Conservation (phyloP, 2,888 invertebrate genomes). For the Patella depressa region DNA sequence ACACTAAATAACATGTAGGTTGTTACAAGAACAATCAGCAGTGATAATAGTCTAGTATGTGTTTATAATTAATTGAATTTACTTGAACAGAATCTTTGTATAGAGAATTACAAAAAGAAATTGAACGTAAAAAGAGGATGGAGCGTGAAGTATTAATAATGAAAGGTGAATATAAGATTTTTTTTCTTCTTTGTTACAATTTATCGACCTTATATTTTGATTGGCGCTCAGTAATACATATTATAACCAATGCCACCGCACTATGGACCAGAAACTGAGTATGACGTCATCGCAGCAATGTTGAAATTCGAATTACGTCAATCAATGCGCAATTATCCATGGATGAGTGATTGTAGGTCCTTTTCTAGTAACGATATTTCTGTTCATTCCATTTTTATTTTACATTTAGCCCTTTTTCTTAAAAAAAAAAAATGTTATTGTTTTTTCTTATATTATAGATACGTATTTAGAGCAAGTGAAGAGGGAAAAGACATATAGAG, state of each 20-base stretch:
- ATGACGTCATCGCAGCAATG: too few relatives aligned
- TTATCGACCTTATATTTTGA: neutral
- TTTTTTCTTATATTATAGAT: conserved; percentile 44
- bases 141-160: conserved; percentile 66
- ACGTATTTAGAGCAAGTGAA: conserved; percentile 66
- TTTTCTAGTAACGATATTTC: neutral
- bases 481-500: conserved; percentile 64
- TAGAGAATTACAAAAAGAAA: conserved; percentile 61
- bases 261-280: too few relatives aligned
- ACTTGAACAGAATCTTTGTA: conserved; percentile 63
- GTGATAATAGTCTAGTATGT: neutral
- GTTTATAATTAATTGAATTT: neutral
- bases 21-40: too few relatives aligned
- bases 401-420: neutral
- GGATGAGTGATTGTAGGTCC: neutral
- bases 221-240: too few relatives aligned
- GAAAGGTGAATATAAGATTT: conserved; percentile 53
- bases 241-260: too few relatives aligned
- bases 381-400: neutral
- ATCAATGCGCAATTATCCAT: too few relatives aligned
- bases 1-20: too few relatives aligned
- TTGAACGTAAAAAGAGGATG: conserved; percentile 60
- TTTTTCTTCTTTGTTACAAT: neutral
- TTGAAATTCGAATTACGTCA: too few relatives aligned
- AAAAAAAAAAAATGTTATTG: neutral